Conservation (phyloP, 1,140 invertebrate genomes). For the Dreissena rostriformis region DNA sequence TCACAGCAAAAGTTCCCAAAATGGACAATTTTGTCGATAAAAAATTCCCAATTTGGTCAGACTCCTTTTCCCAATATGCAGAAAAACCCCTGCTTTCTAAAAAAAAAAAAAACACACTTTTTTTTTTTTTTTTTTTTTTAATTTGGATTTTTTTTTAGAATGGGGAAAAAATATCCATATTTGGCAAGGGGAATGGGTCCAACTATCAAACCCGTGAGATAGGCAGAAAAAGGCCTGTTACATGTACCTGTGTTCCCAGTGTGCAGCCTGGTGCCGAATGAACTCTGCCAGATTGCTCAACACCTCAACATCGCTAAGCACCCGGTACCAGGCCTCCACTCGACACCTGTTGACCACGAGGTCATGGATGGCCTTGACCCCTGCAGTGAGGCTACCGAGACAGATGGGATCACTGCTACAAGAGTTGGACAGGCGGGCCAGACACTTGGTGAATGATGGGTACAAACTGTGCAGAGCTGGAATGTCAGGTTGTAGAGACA, state of each 20-base stretch:
- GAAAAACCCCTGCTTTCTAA: too few relatives aligned
- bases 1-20: too few relatives aligned
- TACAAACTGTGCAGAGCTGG: conserved; percentile 19
- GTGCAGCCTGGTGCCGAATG: conserved; percentile 17
- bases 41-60: too few relatives aligned
- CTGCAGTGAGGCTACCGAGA: background rate
- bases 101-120: too few relatives aligned
- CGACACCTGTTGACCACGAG: conserved; percentile 24
- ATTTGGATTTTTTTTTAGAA: too few relatives aligned
- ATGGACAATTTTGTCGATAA: too few relatives aligned
- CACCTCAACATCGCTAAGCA: background rate
- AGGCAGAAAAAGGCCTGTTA: too few relatives aligned
- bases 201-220: too few relatives aligned
- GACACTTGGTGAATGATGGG: conserved; percentile 12
- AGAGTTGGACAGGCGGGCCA: conserved; percentile 4
- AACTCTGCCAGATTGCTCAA: conserved; percentile 32
- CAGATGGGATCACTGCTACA: background rate
- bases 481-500: background rate
- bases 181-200: too few relatives aligned
- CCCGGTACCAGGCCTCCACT: conserved; percentile 4
- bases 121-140: too few relatives aligned
- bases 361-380: conserved; percentile 15
- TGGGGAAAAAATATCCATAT: too few relatives aligned
- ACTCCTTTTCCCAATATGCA: too few relatives aligned
- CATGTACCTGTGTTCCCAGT: conserved; percentile 16